Evolutionary conservation across 2,888 invertebrate genomes (phyloP), one percentile per base, ranked within the genome.

Genomic region (Xylota segnis): DNA sequence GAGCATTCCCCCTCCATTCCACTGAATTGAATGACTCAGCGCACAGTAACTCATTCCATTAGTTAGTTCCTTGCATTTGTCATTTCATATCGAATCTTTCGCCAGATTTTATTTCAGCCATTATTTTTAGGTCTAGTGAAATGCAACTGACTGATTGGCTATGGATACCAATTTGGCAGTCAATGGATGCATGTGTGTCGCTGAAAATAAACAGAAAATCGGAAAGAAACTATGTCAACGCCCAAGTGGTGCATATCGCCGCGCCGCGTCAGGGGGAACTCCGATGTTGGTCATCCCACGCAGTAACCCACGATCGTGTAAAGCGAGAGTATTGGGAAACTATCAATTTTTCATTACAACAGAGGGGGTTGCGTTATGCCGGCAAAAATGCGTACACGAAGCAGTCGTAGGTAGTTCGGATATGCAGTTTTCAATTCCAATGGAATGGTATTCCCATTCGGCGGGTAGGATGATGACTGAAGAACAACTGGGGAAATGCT

Each of bases 161-260:
- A 37, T 23, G 54, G 40, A 9, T 7, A 43, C 29, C 5, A 23
- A 45, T 40, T 77, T 71, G 61, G 54, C 68, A 63, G 37, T 58
- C 54, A 43, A 78, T 63, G 18, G 59, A 43, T 50, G 29, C 54
- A 37, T 59, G 43, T 50, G 63, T 58, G 47, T 45, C 18, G 61
- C 72, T 70, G 5, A 34, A 76, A 68, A 76, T 63, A 68, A 59
- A 71, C 12, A 63, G n/a, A 63, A 40, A 50, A 71, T 50, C 14
- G 14, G 23, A 68, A 40, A 29, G 65, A 83, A 87, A 81, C 79
- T 76, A 54, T 86, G 86, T 87, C 87, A 87, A 87, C 87, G 83
- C 83, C 87, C 66, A 87, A 68, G 43, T 72, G 58, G 50, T 65
- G 52, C 66, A 65, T 72, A 47, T 23, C 63, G 66, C 34, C 71